Evolutionary conservation across 2,888 invertebrate species (phyloP).

Genomic region (Eupithecia dodoneata): DNA sequence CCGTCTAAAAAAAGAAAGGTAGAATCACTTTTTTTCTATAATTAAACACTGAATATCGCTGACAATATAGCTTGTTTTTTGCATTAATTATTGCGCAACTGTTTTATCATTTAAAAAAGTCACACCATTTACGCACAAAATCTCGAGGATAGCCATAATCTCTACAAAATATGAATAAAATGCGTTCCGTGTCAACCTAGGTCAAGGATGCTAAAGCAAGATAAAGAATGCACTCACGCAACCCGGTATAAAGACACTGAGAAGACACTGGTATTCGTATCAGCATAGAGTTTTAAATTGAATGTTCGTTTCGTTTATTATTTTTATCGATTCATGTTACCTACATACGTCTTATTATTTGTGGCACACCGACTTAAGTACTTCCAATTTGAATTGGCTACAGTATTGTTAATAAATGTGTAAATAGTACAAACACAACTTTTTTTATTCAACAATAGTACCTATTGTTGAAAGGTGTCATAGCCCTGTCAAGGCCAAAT

Average conservation of each 20-base stretch:
- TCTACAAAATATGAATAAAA: slow-evolving; percentile 23
- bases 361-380: not conserved
- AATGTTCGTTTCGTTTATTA: slow-evolving; percentile 2
- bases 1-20: too few relatives aligned
- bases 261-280: slow-evolving; percentile 22
- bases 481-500: not conserved
- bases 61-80: not conserved
- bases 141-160: slow-evolving; percentile 2
- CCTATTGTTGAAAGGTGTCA: not conserved
- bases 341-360: not conserved
- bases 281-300: slow-evolving; percentile 19
- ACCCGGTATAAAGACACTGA: slow-evolving; percentile 18
- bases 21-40: too few relatives aligned
- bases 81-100: not conserved
- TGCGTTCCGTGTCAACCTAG: slow-evolving; percentile 54
- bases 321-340: slow-evolving; percentile 2
- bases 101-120: slow-evolving; percentile 30
- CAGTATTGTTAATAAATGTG: not conserved
- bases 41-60: too few relatives aligned
- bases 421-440: not conserved
- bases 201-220: slow-evolving; percentile 57
- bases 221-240: slow-evolving; percentile 54
- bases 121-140: slow-evolving; percentile 37
- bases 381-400: not conserved
- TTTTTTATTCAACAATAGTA: not conserved